phyloP scores from a whole-genome alignment of 2,797 vertebrate genomes.

The Vultur gryphus region DNA sequence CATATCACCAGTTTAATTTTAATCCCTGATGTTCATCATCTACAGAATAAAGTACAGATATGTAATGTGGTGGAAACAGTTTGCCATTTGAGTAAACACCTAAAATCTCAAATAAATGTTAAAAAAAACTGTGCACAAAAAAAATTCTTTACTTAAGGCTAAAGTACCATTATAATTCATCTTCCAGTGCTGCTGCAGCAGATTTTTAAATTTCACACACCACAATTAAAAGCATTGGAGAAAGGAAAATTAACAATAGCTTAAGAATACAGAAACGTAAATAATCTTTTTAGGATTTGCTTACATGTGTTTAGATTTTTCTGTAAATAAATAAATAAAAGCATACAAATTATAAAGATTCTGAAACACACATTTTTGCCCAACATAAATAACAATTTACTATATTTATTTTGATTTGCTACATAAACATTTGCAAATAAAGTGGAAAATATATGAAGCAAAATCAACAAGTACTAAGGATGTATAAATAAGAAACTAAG shows the following conservation, averaged over 20 bases:
- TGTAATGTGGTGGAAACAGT: neutral
- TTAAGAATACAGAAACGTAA: neutral
- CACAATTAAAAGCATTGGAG: neutral
- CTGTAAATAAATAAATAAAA: neutral
- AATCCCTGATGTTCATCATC: slow-evolving; percentile 1
- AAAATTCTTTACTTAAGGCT: neutral
- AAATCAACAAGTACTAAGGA: neutral
- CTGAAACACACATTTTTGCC: neutral
- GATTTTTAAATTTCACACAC: neutral
- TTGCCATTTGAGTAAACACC: neutral
- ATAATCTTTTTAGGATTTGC: neutral
- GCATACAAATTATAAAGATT: neutral
- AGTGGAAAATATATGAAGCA: neutral
- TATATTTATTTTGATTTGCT: neutral
- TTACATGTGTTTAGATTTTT: neutral
- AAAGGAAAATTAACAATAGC: neutral
- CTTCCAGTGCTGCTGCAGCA: neutral
- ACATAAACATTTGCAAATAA: neutral
- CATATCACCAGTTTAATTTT: neutral
- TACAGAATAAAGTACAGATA: neutral
- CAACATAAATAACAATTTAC: neutral
- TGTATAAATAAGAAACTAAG: neutral
- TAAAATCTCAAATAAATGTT: neutral
- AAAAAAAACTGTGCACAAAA: neutral
- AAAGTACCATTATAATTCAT: neutral